These are phyloP conservation scores for Motacilla alba DNA, from an alignment of 2,113 vertebrate genomes.

Conservation along the genomic window DNA sequence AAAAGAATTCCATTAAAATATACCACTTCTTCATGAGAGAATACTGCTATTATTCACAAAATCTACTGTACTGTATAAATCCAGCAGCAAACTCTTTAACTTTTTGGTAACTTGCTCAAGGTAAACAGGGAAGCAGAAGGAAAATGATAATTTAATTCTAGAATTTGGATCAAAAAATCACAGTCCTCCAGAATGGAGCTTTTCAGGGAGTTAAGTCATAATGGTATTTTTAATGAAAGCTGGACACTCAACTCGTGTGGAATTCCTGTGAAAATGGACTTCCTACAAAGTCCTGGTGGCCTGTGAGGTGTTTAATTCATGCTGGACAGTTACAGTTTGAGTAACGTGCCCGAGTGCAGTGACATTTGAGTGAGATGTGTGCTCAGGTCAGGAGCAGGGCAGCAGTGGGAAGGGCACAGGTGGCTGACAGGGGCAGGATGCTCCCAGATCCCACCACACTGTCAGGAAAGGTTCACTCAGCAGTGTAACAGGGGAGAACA, in stretches of 20 bases:
- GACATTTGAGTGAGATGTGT: background rate
- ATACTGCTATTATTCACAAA: constrained; percentile 67
- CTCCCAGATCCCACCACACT: background rate
- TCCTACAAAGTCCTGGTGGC: background rate
- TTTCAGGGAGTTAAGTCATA: background rate
- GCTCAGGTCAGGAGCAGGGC: background rate
- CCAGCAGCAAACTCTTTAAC: constrained; percentile 53
- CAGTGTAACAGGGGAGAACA: background rate
- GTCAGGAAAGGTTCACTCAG: background rate
- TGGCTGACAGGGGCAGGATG: background rate
- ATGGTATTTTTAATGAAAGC: background rate
- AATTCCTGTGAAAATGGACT: background rate
- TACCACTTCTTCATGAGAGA: constrained; percentile 61
- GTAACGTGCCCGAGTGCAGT: background rate
- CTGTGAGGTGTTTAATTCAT: background rate
- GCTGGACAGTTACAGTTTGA: background rate
- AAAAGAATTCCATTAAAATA: constrained; percentile 67
- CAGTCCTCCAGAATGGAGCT: background rate
- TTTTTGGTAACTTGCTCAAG: constrained; percentile 57
- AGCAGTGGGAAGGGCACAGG: background rate
- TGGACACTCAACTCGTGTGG: background rate
- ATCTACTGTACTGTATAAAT: constrained; percentile 49
- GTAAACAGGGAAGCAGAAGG: constrained; percentile 53
- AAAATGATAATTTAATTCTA: background rate
- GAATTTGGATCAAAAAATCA: background rate